Evolutionary conservation across 2,888 invertebrate genomes (phyloP), one percentile per base, ranked within the genome.

Genomic region (Limulus polyphemus): DNA sequence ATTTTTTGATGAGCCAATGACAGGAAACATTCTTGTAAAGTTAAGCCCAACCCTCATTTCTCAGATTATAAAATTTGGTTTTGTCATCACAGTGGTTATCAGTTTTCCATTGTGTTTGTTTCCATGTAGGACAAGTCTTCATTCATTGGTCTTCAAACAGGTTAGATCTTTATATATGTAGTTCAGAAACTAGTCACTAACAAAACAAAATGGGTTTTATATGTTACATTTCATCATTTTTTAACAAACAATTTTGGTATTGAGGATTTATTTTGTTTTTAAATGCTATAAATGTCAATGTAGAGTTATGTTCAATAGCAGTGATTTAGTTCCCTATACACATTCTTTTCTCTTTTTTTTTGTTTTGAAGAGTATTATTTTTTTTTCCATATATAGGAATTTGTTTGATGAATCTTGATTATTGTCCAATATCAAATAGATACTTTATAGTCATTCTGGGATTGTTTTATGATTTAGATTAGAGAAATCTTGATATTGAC

Each of bases 91-190:
- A 0, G 84, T 98, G 48, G 94, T 94, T 14, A 90, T 94, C 75
- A 95, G 95, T 74, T 97, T 98, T 78, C 98, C 98, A 1, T 81
- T 99, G 68, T 90, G 94, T 70, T 90, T 98, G 75, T 97, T 97
- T 77, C 98, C 98, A 0, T 95, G 95, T 74, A 80, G 98, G 63
- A 90, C 90, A 12, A 93, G 94, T 74, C 80, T 98, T 46, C 89
- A 93, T 79, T 97, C 94, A 0, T 82, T 98, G 62, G 78, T 95
- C 10, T 94, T 88, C 73, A 83, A 84, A 73, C 84, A 86, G 82
- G 90, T 90, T 78, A 77, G 77, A 73, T 11, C 55, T 47, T 55
- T 32, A 32, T 32, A 32, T 12, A 61, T 62, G n/a, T 59, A 51
- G n/a, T 61, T 51, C 46, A 49, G n/a, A 7, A 60, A 56, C 14